phyloP scores from a whole-genome alignment of 2,797 vertebrate species.

The Hozukius guyotensis region DNA sequence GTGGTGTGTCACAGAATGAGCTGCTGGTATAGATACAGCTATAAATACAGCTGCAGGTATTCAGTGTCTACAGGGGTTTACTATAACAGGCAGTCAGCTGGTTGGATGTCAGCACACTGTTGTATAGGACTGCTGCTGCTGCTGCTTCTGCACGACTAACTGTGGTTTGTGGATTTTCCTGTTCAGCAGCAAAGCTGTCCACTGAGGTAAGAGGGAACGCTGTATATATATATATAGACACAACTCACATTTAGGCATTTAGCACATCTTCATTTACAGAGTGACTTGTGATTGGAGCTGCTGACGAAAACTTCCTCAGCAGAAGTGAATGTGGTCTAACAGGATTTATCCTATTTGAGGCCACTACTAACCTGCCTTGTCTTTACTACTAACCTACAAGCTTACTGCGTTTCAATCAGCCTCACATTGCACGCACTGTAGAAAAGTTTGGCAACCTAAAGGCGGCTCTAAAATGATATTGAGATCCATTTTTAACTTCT shows the following conservation, averaged over 20 bases:
- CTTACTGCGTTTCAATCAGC: slow-evolving; percentile 25
- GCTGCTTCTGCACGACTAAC: slow-evolving; percentile 47
- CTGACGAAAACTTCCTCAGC: background rate
- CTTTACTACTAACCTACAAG: slow-evolving; percentile 11
- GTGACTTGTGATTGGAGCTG: background rate
- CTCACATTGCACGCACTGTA: slow-evolving; percentile 9
- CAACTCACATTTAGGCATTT: slow-evolving; percentile 15
- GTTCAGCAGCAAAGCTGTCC: slow-evolving; percentile 33
- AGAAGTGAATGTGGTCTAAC: background rate
- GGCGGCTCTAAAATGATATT: slow-evolving; percentile 31
- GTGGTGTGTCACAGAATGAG: slow-evolving; percentile 52
- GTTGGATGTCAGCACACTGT: slow-evolving; percentile 52
- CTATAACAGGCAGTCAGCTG: slow-evolving; percentile 75
- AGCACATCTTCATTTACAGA: background rate
- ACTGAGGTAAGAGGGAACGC: slow-evolving; percentile 50
- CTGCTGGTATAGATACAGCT: slow-evolving; percentile 58
- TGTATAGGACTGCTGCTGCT: slow-evolving; percentile 20
- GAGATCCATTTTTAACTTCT: slow-evolving; percentile 52
- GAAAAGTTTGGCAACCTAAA: slow-evolving; percentile 20
- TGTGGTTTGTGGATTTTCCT: slow-evolving; percentile 53
- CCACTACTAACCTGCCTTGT: slow-evolving; percentile 11
- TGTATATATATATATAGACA: background rate
- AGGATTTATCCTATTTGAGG: slow-evolving; percentile 25
- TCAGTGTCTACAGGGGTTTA: slow-evolving; percentile 63
- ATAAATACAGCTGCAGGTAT: slow-evolving; percentile 76